phyloP scores from a whole-genome alignment of 2,113 vertebrate species.

The Falco punctatus region DNA sequence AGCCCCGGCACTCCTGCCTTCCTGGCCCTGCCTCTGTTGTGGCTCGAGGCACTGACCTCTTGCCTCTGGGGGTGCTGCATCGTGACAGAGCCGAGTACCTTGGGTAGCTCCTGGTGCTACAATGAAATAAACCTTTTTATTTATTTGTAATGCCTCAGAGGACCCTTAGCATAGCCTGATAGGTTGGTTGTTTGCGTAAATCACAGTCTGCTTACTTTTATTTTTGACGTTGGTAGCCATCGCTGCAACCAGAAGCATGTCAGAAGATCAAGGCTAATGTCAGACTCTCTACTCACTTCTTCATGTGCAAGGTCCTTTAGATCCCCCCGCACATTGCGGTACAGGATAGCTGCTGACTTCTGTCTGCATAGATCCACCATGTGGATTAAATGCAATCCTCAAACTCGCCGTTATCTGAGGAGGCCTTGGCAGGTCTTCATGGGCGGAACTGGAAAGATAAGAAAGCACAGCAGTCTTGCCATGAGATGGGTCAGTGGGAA shows the following conservation, averaged over 20 bases:
- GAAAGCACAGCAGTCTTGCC: not conserved
- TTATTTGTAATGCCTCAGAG: not conserved
- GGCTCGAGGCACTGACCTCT: not conserved
- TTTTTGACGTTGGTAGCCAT: not conserved
- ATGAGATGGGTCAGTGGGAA: not conserved
- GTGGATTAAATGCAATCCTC: not conserved
- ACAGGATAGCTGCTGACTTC: not conserved
- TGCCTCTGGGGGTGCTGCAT: not conserved
- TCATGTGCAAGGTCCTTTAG: not conserved
- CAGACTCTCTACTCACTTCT: not conserved
- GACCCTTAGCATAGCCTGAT: not conserved
- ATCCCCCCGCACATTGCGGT: not conserved
- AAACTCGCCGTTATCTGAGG: not conserved
- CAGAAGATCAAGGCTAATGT: not conserved
- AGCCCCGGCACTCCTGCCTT: not conserved
- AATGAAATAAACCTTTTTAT: not conserved
- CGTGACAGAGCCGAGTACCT: not conserved
- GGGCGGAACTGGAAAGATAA: not conserved
- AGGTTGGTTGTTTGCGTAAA: not conserved
- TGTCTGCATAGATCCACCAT: rapidly evolving
- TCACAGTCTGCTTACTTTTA: not conserved
- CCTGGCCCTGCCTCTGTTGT: not conserved
- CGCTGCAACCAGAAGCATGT: not conserved
- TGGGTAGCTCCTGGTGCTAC: not conserved
- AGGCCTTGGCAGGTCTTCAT: not conserved